A percentile compares a stretch with the other conserved stretches of the same genome.
Conservation (phyloP, 2,888 invertebrate genomes). For the Scaptomyza reducta region DNA sequence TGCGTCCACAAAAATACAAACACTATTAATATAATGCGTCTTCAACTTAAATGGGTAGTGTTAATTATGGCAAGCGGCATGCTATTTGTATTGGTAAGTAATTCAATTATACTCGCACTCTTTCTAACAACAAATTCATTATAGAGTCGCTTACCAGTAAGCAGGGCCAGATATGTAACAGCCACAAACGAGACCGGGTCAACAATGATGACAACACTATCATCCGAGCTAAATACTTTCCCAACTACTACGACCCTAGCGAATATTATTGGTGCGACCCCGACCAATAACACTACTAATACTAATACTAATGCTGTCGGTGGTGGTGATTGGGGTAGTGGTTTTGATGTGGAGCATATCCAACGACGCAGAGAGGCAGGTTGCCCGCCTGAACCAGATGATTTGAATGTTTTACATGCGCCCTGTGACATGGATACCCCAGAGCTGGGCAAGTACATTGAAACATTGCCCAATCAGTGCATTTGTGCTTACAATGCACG, state of each 20-base stretch:
- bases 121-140: background rate
- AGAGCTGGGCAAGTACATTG: background rate
- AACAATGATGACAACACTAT: no score
- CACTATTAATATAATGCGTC: constrained; percentile 6
- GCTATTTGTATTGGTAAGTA: constrained; percentile 18
- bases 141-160: constrained; percentile 2
- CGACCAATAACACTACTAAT: background rate
- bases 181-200: background rate
- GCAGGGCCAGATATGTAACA: constrained; percentile 15
- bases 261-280: background rate
- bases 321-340: background rate
- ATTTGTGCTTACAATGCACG: constrained; percentile 35
- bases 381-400: constrained; percentile 3
- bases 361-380: constrained; percentile 4
- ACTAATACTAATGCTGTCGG: no score
- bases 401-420: constrained; percentile 30
- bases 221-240: background rate
- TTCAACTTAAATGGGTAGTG: constrained; percentile 1
- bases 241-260: background rate
- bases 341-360: constrained; percentile 15
- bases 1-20: background rate
- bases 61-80: background rate
- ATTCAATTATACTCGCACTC: background rate
- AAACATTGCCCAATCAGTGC: constrained; percentile 42
- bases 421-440: constrained; percentile 44